These are phyloP conservation scores for Turritopsis rubra DNA, from an alignment of 30 jellyfish, hydroid and myxozoan species.

Conservation along the genomic window DNA sequence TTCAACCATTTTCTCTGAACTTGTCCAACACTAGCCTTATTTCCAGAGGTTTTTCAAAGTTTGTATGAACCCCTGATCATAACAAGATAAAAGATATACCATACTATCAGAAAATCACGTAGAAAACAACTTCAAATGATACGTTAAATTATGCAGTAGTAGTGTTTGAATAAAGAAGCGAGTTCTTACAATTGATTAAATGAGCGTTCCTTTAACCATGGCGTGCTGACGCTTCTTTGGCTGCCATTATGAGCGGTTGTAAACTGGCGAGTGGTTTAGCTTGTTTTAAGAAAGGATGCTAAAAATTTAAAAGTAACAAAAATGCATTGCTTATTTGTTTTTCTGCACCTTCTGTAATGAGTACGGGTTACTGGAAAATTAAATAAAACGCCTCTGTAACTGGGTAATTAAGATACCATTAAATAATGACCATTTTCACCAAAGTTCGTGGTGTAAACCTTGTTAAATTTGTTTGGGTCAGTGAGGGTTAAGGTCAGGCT, in stretches of 20 bases:
- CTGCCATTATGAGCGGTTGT: constrained; percentile 97
- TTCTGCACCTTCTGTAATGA: not conserved
- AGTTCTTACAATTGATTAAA: not conserved
- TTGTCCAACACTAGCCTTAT: no score
- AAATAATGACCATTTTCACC: no score
- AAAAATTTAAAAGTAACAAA: constrained; percentile 13
- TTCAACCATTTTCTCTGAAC: no score
- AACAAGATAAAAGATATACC: not conserved
- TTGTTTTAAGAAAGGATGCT: constrained; percentile 96
- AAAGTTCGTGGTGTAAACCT: no score
- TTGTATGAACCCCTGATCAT: not conserved
- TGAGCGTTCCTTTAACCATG: constrained; percentile 52
- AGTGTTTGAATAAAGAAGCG: not conserved
- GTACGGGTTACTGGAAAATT: not conserved
- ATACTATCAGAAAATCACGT: no score
- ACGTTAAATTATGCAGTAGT: not conserved
- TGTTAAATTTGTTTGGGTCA: no score
- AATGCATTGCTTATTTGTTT: not conserved
- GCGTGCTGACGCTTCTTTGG: constrained; percentile 99
- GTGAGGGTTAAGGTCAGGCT: no score
- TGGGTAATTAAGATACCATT: no score
- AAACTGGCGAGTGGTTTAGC: constrained; percentile 98
- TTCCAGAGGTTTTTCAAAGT: no score
- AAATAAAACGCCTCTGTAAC: no score
- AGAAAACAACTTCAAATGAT: not conserved